Evolutionary conservation across 1,140 invertebrate genomes (phyloP).

Genomic region (Galleria mellonella): DNA sequence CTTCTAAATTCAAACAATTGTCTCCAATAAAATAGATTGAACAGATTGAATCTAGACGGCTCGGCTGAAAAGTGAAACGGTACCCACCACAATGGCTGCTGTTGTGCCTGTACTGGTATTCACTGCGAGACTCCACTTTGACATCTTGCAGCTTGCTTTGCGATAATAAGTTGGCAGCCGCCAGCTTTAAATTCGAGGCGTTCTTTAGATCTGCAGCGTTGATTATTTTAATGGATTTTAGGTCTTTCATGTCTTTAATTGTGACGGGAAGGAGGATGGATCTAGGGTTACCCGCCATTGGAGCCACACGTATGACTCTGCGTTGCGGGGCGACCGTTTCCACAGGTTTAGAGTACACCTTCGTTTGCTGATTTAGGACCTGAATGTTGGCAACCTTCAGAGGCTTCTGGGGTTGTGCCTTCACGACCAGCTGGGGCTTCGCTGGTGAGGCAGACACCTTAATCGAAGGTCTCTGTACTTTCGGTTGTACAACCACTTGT

Average conservation of each 20-base stretch:
- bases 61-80: too few relatives aligned
- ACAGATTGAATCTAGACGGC: neutral
- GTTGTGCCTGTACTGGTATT: conserved; percentile 52
- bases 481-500: conserved; percentile 53
- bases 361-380: conserved; percentile 55
- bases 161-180: conserved; percentile 64
- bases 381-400: conserved; percentile 61
- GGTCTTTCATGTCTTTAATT: conserved; percentile 80
- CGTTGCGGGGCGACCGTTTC: conserved; percentile 61
- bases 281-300: conserved; percentile 75
- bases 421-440: conserved; percentile 62
- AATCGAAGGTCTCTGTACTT: conserved; percentile 58
- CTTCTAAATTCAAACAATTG: conserved; percentile 21
- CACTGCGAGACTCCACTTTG: conserved; percentile 44
- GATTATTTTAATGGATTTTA: conserved; percentile 83
- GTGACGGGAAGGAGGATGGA: conserved; percentile 81
- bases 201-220: conserved; percentile 76
- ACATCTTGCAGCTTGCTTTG: conserved; percentile 63
- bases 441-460: conserved; percentile 30
- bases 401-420: conserved; percentile 59
- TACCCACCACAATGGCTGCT: conserved; percentile 51
- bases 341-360: conserved; percentile 57
- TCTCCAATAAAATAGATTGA: conserved; percentile 14
- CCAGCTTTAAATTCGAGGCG: conserved; percentile 71
- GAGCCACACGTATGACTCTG: conserved; percentile 74